Evolutionary conservation across 2,797 vertebrate species (phyloP), one percentile per base, ranked within the genome.

Genomic region (Enteromius paludinosus): DNA sequence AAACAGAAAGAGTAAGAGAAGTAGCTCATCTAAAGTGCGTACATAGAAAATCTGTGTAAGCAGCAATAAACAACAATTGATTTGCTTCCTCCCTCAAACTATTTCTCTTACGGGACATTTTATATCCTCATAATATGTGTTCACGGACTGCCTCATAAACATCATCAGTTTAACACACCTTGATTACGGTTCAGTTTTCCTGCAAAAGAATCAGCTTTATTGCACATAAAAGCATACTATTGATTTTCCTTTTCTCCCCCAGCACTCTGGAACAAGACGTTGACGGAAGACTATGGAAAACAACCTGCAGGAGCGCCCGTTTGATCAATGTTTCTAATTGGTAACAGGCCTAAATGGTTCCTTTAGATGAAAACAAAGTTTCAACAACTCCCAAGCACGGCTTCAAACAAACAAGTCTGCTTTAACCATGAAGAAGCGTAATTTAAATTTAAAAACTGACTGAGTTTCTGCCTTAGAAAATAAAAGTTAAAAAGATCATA

Each of bases 251-350:
- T 84, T 85, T 61, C 35, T 65, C 62, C 72, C 73, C 61, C 41
- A 75, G 81, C 84, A 81, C 79, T 87, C 83, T 86, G 83, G 84
- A 90, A 87, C 78, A 81, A 79, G 47, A 84, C 59, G 65, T 87
- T 88, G 86, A 89, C 78, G 76, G 85, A 88, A 85, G 84, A 88
- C 87, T 80, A 65, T 61, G 84, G 72, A 86, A 90, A 81, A 87
- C 88, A 88, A 90, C 88, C 90, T 91, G 89, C 83, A 73, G 88
- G 84, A 68, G 86, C 87, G 84, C 85, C 78, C 69, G 83, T 90
- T 91, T 91, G 89, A 91, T 92, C 89, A 90, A 89, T 88, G 85
- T 64, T 79, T 89, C 84, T 92, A 92, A 92, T 91, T 91, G 90
- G 89, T 87, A 85, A 86, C 87, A 88, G 87, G 86, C 87, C 84